phyloP scores from a whole-genome alignment of 1,140 invertebrate species.

The Neomicropteryx cornuta region DNA sequence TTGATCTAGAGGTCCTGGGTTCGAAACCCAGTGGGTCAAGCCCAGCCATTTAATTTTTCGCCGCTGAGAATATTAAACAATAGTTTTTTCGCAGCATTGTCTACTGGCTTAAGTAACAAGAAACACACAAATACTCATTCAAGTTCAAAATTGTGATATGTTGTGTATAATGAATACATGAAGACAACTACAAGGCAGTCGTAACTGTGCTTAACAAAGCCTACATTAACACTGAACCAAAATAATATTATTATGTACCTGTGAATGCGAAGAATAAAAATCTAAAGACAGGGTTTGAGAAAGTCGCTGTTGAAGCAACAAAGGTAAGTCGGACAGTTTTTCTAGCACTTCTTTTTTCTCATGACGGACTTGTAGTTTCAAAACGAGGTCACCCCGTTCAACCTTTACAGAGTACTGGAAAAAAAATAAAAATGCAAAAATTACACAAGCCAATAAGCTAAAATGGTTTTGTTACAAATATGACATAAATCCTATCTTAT shows the following conservation, averaged over 20 bases:
- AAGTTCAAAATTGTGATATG: no score
- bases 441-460: constrained; percentile 5
- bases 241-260: constrained; percentile 21
- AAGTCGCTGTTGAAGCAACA: constrained; percentile 71
- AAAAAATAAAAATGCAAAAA: constrained; percentile 14
- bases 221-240: no score
- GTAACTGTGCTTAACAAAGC: no score
- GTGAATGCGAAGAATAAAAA: constrained; percentile 53
- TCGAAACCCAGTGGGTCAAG: no score
- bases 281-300: constrained; percentile 59
- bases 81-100: no score
- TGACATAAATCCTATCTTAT: not conserved
- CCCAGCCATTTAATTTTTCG: no score
- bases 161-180: no score
- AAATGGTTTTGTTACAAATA: constrained; percentile 2
- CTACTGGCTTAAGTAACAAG: no score
- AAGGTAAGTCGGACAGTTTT: constrained; percentile 62
- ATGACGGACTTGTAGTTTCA: constrained; percentile 80
- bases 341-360: constrained; percentile 82
- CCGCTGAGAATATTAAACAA: no score
- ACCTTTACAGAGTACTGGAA: constrained; percentile 76
- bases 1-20: no score
- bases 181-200: no score
- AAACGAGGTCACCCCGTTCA: constrained; percentile 90
- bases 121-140: no score